Evolutionary conservation across 2,797 vertebrate genomes (phyloP).

Genomic region (Columba guinea): DNA sequence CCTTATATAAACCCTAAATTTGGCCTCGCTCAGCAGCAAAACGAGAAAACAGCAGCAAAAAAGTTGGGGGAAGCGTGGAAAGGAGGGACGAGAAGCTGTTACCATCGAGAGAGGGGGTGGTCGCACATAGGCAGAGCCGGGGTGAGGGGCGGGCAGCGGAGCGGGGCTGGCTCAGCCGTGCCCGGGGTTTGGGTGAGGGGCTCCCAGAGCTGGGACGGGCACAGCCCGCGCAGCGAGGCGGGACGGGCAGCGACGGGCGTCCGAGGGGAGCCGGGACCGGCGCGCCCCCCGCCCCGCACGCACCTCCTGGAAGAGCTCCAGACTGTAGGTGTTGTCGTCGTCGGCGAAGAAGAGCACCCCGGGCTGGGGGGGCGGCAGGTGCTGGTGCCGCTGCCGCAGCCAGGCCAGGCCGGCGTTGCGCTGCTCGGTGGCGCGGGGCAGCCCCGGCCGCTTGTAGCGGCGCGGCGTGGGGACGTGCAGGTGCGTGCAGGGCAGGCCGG

Average conservation of each 20-base stretch:
- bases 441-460: slow-evolving; percentile 90
- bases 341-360: slow-evolving; percentile 98
- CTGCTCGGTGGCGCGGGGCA: slow-evolving; percentile 96
- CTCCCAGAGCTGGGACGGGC: neutral
- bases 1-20: neutral
- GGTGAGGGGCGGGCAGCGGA: neutral
- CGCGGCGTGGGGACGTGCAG: slow-evolving; percentile 91
- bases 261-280: neutral
- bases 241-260: neutral
- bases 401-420: slow-evolving; percentile 92
- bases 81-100: neutral
- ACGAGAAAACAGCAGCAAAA: neutral
- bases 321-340: slow-evolving; percentile 98
- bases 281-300: neutral
- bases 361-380: slow-evolving; percentile 74
- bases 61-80: neutral
- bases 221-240: neutral
- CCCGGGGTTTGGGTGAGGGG: neutral
- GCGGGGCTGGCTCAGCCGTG: accelerated
- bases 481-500: slow-evolving; percentile 90
- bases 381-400: slow-evolving; percentile 86
- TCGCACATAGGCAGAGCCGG: neutral
- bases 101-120: accelerated
- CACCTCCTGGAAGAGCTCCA: slow-evolving; percentile 98
- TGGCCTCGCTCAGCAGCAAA: neutral